A percentile compares a stretch with the other conserved stretches of the same genome.
Evolutionary conservation across 2,888 invertebrate genomes (phyloP).

Genomic region (Sesia bembeciformis): DNA sequence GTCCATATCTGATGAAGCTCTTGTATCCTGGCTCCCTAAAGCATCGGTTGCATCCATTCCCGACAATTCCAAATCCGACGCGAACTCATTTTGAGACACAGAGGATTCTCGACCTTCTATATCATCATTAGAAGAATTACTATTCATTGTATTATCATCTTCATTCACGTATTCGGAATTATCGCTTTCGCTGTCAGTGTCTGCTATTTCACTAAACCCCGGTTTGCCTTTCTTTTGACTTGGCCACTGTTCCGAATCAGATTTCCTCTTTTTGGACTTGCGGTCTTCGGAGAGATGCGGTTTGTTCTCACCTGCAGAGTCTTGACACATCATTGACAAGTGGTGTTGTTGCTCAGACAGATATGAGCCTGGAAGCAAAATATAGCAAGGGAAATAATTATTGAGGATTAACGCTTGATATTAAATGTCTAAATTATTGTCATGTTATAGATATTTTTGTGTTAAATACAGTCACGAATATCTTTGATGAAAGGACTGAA

Average conservation of each 20-base stretch:
- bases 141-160: conserved; percentile 62
- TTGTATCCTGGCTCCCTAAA: conserved; percentile 54
- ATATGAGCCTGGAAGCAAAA: conserved; percentile 40
- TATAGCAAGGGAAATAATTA: too few species aligned
- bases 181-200: conserved; percentile 75
- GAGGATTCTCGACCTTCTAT: conserved; percentile 55
- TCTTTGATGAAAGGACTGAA: too few species aligned
- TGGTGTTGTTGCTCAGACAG: conserved; percentile 66
- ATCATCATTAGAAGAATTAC: conserved; percentile 61
- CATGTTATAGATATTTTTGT: too few species aligned
- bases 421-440: too few species aligned
- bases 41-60: conserved; percentile 77
- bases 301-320: conserved; percentile 35
- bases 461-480: too few species aligned
- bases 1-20: conserved; percentile 74
- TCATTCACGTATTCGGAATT: conserved; percentile 62
- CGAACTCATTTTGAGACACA: conserved; percentile 72
- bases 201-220: conserved; percentile 74
- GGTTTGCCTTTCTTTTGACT: conserved; percentile 76
- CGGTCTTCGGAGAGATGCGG: conserved; percentile 48
- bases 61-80: conserved; percentile 77
- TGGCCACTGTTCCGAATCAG: conserved; percentile 74
- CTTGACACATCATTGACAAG: conserved; percentile 56
- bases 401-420: too few species aligned
- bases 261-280: conserved; percentile 76